Evolutionary conservation across 1,140 invertebrate species (phyloP).

Genomic region (Drosophila pseudoananassae): DNA sequence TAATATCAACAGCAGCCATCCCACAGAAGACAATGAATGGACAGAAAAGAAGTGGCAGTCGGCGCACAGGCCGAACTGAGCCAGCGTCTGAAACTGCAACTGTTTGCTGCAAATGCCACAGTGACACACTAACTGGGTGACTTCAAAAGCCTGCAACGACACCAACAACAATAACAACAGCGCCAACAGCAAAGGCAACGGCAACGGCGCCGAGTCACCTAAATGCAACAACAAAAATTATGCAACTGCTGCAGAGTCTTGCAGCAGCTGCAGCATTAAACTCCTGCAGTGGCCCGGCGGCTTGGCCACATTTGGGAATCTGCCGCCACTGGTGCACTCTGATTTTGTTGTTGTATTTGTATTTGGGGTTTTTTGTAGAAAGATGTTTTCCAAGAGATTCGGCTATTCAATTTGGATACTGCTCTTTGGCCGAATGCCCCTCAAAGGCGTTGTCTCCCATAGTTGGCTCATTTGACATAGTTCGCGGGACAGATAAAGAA

Average conservation of each 20-base stretch:
- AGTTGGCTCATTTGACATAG: slow-evolving; percentile 39
- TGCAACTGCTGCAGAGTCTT: slow-evolving; percentile 51
- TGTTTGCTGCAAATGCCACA: slow-evolving; percentile 65
- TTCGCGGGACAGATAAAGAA: slow-evolving; percentile 54
- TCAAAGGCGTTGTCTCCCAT: slow-evolving; percentile 29
- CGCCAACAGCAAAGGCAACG: slow-evolving; percentile 15
- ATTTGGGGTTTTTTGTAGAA: slow-evolving; percentile 9
- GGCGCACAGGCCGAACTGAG: slow-evolving; percentile 15
- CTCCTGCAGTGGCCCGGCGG: slow-evolving; percentile 28
- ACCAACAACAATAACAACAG: slow-evolving; percentile 28
- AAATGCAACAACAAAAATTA: slow-evolving; percentile 63
- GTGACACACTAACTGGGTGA: slow-evolving; percentile 77
- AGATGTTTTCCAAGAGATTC: slow-evolving; percentile 43
- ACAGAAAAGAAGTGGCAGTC: slow-evolving; percentile 43
- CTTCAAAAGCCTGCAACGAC: slow-evolving; percentile 56
- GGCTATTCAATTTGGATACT: slow-evolving; percentile 34
- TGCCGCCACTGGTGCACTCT: slow-evolving; percentile 22
- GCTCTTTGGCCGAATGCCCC: slow-evolving; percentile 15
- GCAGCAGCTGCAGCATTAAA: slow-evolving; percentile 54
- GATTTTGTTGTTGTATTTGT: slow-evolving; percentile 10
- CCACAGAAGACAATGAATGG: slow-evolving; percentile 48
- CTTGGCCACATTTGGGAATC: slow-evolving; percentile 45
- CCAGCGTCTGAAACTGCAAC: slow-evolving; percentile 21
- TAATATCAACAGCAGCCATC: slow-evolving; percentile 60
- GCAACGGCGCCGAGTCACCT: slow-evolving; percentile 10